Evolutionary conservation across 2,113 vertebrate genomes (phyloP).

Genomic region (Elgaria multicarinata): DNA sequence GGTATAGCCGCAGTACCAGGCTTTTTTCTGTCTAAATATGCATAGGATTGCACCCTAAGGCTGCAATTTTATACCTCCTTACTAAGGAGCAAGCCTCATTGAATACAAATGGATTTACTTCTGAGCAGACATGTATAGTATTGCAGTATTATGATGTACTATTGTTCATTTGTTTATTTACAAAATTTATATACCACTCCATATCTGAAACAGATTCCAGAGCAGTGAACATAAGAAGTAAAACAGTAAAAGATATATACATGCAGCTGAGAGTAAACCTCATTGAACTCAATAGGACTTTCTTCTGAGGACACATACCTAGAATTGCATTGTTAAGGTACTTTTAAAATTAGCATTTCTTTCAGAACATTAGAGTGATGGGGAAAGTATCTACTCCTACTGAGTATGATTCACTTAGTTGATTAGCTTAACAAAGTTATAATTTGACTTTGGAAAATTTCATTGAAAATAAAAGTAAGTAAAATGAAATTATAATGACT

Average conservation of each 20-base stretch:
- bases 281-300: neutral
- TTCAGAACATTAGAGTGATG: neutral
- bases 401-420: neutral
- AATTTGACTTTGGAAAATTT: neutral
- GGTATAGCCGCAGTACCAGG: too few species aligned
- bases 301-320: neutral
- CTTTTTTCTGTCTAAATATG: too few species aligned
- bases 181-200: too few species aligned
- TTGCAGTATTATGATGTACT: too few species aligned
- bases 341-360: neutral
- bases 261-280: too few species aligned
- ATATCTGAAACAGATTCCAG: too few species aligned
- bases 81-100: neutral
- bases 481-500: neutral
- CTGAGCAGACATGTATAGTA: neutral
- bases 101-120: neutral
- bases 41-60: too few species aligned
- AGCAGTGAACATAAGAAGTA: too few species aligned
- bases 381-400: neutral
- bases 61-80: too few species aligned
- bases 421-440: neutral
- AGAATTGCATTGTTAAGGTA: neutral
- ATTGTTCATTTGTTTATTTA: too few species aligned
- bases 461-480: neutral
- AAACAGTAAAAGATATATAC: too few species aligned